Evolutionary conservation across 2,113 vertebrate genomes (phyloP), one percentile per base, ranked within the genome.

Genomic region (Hippocampus mohnikei): DNA sequence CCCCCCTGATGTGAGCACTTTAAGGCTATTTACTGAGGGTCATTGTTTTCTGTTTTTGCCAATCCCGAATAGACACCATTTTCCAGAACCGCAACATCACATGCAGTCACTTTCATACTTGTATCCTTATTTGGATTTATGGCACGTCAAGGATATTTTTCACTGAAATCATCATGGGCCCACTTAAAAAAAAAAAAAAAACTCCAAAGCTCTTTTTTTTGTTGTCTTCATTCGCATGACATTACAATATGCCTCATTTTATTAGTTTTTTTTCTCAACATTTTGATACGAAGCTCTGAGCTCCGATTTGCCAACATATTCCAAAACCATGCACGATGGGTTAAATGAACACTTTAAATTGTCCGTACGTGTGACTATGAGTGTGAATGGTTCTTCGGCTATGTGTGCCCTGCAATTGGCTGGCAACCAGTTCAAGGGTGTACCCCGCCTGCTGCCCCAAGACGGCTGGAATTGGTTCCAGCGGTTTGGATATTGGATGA

Each of bases 1-100:
- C 64, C 1, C 59, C 59, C 70, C 74, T 74, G 62, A 85, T 77
- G 73, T 74, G 67, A 68, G 55, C 78, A 81, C 69, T 77, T 84
- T 80, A 3, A 37, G 69, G 40, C 33, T 52, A 20, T 75, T 63
- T 60, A 40, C 40, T 67, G 20, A 67, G 50, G 53, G 12, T 48
- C 60, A 40, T 37, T 59, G 73, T 78, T 76, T 76, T 71, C 62
- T 63, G 16, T 64, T 61, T 71, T 71, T 8, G 63, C 23, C 23
- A 70, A 20, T 40, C 50, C 20, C 37, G 2, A 21, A 44, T 58
- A 52, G 61, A 74, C 72, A 78, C 70, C 50, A 67, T 37, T 75
- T 67, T 23, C 56, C 63, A 15, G 7, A 53, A 68, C 18, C 8
- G 29, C 25, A 56, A 27, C 21, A 71, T 66, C 23, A 42, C 15